These are phyloP conservation scores for Suillia variegata DNA, from an alignment of 2,888 invertebrate genomes.

Conservation along the genomic window DNA sequence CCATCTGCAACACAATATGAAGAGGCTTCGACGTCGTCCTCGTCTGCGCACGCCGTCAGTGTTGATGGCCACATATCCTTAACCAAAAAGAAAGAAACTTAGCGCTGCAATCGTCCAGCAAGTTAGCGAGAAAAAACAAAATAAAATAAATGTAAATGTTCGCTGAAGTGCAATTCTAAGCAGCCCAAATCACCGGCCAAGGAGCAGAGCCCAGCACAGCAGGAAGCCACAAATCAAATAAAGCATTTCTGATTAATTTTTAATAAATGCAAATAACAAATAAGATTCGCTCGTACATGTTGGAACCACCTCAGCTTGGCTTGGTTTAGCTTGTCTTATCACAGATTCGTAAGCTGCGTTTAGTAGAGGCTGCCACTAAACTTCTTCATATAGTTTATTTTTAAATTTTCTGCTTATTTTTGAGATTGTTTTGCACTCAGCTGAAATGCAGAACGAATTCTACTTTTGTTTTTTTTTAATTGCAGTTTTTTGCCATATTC, in stretches of 20 bases:
- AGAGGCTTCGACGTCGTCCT: no score
- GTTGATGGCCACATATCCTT: not conserved
- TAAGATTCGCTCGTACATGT: conserved; percentile 12
- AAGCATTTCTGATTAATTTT: conserved; percentile 57
- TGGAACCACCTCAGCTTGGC: no score
- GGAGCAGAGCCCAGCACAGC: conserved; percentile 38
- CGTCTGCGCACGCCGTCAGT: no score
- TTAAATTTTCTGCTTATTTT: not conserved
- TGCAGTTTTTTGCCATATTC: conserved; percentile 1
- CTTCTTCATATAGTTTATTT: not conserved
- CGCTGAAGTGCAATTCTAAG: not conserved
- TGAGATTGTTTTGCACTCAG: not conserved
- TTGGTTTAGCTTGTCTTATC: not conserved
- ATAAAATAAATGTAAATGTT: not conserved
- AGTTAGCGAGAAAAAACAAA: no score
- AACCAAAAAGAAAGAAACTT: no score
- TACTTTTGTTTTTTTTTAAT: conserved; percentile 4
- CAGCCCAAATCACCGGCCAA: no score
- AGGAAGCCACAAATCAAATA: conserved; percentile 58
- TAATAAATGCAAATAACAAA: conserved; percentile 48
- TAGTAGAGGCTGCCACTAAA: not conserved
- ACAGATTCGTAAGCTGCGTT: not conserved
- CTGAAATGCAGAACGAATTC: conserved; percentile 3
- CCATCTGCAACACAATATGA: no score
- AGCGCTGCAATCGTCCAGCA: not conserved